A percentile compares a stretch with the other conserved stretches of the same genome.
phyloP scores from a whole-genome alignment of 2,888 invertebrate genomes.

The Drosophila percnosoma region DNA sequence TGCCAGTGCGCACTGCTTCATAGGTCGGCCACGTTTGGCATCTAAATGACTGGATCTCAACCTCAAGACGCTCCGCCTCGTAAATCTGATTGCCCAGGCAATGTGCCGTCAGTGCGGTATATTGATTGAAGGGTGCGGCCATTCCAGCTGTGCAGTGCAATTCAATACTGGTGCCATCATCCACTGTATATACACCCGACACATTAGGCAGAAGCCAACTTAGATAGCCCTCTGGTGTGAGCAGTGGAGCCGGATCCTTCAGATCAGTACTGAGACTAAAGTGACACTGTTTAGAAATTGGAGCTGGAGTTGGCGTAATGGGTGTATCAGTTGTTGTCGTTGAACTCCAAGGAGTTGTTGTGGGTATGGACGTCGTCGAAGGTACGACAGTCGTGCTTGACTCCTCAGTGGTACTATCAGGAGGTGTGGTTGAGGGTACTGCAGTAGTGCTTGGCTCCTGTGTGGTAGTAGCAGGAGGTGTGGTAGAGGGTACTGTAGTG shows the following conservation, averaged over 20 bases:
- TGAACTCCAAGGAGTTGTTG: constrained; percentile 17
- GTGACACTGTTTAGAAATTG: constrained; percentile 50
- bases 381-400: neutral
- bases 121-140: constrained; percentile 51
- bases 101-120: constrained; percentile 70
- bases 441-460: neutral
- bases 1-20: constrained; percentile 69
- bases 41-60: constrained; percentile 72
- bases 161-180: constrained; percentile 73
- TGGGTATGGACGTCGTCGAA: constrained; percentile 1
- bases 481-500: neutral
- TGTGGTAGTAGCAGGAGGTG: constrained; percentile 13
- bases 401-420: constrained; percentile 14
- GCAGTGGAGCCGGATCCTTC: constrained; percentile 87
- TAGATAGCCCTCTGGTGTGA: constrained; percentile 84
- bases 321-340: constrained; percentile 18
- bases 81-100: constrained; percentile 76
- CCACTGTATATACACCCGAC: constrained; percentile 66
- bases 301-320: constrained; percentile 16
- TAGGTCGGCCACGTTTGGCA: constrained; percentile 81
- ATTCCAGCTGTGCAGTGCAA: constrained; percentile 76
- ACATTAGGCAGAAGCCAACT: constrained; percentile 74
- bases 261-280: constrained; percentile 72
- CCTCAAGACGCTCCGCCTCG: constrained; percentile 62
- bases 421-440: neutral